Percentiles rank a stretch among this genome's conserved stretches.
Evolutionary conservation across 2,797 vertebrate genomes (phyloP).

Genomic region (Hemitrygon akajei): DNA sequence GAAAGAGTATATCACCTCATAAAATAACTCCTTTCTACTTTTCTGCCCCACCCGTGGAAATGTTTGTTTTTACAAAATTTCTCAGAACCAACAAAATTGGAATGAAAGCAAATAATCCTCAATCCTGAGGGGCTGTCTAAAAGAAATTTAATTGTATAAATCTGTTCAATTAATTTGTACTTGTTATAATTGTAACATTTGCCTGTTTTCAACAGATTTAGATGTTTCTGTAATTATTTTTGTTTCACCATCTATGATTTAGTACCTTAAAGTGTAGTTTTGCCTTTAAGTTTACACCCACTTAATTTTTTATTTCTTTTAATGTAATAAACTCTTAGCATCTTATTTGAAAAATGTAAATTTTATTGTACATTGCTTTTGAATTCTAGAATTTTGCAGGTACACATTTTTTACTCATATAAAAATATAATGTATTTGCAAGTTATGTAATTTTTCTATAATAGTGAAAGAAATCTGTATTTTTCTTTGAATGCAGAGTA

Average conservation of each 20-base stretch:
- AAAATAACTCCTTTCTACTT: no score
- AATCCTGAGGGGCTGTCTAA: no score
- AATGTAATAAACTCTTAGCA: neutral
- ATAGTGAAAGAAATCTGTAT: neutral
- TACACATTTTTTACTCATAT: neutral
- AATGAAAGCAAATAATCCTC: no score
- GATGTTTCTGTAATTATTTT: neutral
- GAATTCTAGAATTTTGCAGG: neutral
- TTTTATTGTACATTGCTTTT: neutral
- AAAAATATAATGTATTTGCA: neutral
- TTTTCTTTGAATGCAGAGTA: constrained; percentile 60
- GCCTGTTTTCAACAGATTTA: neutral
- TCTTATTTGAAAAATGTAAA: neutral
- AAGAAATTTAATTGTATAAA: neutral
- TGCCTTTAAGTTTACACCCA: neutral
- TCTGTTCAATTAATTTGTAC: neutral
- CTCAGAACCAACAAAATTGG: no score
- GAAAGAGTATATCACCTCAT: no score
- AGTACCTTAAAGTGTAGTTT: neutral
- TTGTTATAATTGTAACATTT: neutral
- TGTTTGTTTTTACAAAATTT: no score
- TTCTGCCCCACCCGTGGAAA: no score
- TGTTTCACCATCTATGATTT: neutral
- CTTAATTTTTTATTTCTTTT: neutral
- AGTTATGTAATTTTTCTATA: neutral